These are phyloP conservation scores for Nyctereutes procyonoides DNA, from an alignment of 2,113 vertebrate species.

Conservation along the genomic window DNA sequence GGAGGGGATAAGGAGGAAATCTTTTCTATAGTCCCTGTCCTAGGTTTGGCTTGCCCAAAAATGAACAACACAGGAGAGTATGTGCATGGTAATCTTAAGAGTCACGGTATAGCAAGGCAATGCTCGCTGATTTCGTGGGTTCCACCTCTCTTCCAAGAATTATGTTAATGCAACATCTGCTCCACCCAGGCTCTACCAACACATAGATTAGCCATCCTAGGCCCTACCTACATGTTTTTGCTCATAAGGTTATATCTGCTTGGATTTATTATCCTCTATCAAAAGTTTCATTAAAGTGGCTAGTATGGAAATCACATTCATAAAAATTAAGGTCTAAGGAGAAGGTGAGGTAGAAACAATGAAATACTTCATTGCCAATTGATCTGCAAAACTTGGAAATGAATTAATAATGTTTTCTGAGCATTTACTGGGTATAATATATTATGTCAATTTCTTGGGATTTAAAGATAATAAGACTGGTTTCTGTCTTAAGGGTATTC, in stretches of 20 bases:
- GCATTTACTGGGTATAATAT: not conserved
- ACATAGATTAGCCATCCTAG: not conserved
- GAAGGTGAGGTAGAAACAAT: not conserved
- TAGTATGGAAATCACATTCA: not conserved
- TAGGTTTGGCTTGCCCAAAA: constrained; percentile 1
- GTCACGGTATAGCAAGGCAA: not conserved
- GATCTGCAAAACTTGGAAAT: not conserved
- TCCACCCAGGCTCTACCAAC: not conserved
- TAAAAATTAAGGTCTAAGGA: not conserved
- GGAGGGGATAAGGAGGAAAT: not conserved
- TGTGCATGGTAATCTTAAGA: not conserved
- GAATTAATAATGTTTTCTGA: not conserved
- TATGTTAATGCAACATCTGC: not conserved
- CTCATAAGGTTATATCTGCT: not conserved
- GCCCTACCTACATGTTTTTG: not conserved
- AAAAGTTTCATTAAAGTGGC: not conserved
- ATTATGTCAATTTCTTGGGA: constrained; percentile 6
- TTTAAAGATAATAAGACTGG: constrained; percentile 30
- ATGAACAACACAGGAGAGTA: not conserved
- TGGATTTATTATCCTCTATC: not conserved
- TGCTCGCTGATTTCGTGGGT: not conserved
- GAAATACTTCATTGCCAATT: not conserved
- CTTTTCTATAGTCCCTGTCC: not conserved
- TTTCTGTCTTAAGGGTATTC: constrained; percentile 40
- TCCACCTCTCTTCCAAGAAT: not conserved